These are phyloP conservation scores for Onychomys leucogaster DNA, from an alignment of 2,797 vertebrate species.

Conservation along the genomic window DNA sequence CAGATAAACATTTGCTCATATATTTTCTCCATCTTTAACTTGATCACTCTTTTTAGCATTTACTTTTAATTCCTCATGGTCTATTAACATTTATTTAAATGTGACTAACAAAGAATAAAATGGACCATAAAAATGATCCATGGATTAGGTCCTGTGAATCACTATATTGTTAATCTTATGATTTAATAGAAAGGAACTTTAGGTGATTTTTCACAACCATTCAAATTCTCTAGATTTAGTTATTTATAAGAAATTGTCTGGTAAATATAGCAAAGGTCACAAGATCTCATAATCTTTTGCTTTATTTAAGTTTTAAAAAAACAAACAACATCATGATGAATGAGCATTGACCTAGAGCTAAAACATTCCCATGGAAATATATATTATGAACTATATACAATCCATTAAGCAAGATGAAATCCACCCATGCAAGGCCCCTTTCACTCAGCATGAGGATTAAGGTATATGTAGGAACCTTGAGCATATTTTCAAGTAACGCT, in stretches of 20 bases:
- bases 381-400: constrained; percentile 79
- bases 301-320: constrained; percentile 79
- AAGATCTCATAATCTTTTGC: constrained; percentile 73
- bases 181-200: constrained; percentile 75
- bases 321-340: constrained; percentile 81
- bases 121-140: constrained; percentile 76
- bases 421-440: constrained; percentile 67
- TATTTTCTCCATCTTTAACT: constrained; percentile 81
- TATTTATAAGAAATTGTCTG: constrained; percentile 62
- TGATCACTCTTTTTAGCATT: constrained; percentile 81
- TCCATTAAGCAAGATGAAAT: constrained; percentile 82
- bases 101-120: constrained; percentile 83
- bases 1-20: constrained; percentile 81
- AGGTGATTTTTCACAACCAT: constrained; percentile 49
- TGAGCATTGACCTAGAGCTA: constrained; percentile 79
- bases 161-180: constrained; percentile 83
- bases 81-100: constrained; percentile 83
- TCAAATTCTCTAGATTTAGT: constrained; percentile 62
- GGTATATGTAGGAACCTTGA: constrained; percentile 67
- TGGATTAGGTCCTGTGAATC: constrained; percentile 79
- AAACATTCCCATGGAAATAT: constrained; percentile 84
- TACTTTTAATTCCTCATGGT: constrained; percentile 83
- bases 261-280: constrained; percentile 77
- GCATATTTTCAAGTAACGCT: constrained; percentile 82
- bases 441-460: constrained; percentile 71